Percentiles rank a stretch among this genome's conserved stretches.
phyloP scores from a whole-genome alignment of 2,797 vertebrate species.

The Poecilia wingei region DNA sequence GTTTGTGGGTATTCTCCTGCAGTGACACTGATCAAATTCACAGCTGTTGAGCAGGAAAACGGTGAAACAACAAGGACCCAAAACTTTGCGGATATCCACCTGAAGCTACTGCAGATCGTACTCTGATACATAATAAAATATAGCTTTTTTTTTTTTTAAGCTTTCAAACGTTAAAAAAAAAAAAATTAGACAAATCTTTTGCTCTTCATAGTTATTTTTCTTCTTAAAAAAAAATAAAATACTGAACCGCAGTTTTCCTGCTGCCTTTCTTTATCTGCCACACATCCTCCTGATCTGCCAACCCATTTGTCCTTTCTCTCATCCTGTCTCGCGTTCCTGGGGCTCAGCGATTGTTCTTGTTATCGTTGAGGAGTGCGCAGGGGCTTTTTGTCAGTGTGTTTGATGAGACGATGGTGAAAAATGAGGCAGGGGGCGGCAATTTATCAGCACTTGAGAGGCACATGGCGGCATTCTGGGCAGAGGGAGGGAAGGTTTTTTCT shows the following conservation, averaged over 20 bases:
- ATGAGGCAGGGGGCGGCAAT: slow-evolving; percentile 70
- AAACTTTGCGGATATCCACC: background rate
- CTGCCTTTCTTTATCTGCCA: slow-evolving; percentile 25
- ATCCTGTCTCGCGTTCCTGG: slow-evolving; percentile 47
- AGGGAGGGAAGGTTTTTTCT: slow-evolving; percentile 54
- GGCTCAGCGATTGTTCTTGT: slow-evolving; percentile 67
- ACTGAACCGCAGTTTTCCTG: slow-evolving; percentile 9
- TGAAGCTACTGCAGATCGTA: background rate
- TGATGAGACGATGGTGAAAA: slow-evolving; percentile 67
- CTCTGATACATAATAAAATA: background rate
- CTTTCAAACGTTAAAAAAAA: background rate
- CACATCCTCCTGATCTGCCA: slow-evolving; percentile 11
- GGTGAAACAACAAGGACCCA: background rate
- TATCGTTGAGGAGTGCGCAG: slow-evolving; percentile 54
- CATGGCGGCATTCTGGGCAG: slow-evolving; percentile 30
- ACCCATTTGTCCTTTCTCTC: slow-evolving; percentile 39
- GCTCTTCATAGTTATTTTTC: background rate
- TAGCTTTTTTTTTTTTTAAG: fast-evolving
- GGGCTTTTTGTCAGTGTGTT: slow-evolving; percentile 59
- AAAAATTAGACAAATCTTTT: background rate
- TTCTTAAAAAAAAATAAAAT: slow-evolving; percentile 10
- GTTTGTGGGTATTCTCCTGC: slow-evolving; percentile 1
- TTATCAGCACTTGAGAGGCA: slow-evolving; percentile 65
- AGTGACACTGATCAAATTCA: slow-evolving; percentile 4
- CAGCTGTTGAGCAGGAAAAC: background rate